A percentile compares a stretch with the other conserved stretches of the same genome.
Evolutionary conservation across 1,140 invertebrate species (phyloP).

Genomic region (Babylonia areolata): DNA sequence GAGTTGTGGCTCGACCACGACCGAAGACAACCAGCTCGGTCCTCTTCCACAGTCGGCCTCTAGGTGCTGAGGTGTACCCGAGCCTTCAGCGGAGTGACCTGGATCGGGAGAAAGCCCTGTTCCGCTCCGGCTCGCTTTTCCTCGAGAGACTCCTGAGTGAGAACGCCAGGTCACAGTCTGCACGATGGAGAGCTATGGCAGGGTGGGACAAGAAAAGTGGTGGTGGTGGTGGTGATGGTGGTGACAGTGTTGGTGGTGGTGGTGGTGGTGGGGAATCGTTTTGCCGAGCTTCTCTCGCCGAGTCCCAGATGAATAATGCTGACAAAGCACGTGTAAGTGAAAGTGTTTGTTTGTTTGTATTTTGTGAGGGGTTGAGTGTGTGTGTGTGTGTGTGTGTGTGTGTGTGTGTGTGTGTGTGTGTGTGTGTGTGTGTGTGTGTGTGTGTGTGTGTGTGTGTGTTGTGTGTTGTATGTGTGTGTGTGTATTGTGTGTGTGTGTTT

Average conservation of each 20-base stretch:
- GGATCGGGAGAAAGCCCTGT: slow-evolving; percentile 15
- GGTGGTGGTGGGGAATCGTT: background rate
- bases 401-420: slow-evolving; percentile 15
- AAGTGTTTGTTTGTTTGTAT: background rate
- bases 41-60: slow-evolving; percentile 10
- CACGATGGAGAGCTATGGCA: background rate
- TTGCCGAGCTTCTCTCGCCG: slow-evolving; percentile 13
- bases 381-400: slow-evolving; percentile 16
- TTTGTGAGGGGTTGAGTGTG: background rate
- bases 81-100: background rate
- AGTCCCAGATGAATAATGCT: slow-evolving; percentile 23
- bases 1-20: background rate
- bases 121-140: background rate
- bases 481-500: background rate
- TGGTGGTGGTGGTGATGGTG: background rate
- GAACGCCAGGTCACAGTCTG: background rate
- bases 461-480: background rate
- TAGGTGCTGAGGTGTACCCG: slow-evolving; percentile 20
- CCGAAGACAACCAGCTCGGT: background rate
- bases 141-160: background rate
- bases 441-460: background rate
- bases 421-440: background rate
- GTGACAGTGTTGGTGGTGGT: background rate
- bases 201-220: background rate
- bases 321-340: background rate